A percentile compares a stretch with the other conserved stretches of the same genome.
Evolutionary conservation across 2,888 invertebrate genomes (phyloP).

Genomic region (Plebejus anna): DNA sequence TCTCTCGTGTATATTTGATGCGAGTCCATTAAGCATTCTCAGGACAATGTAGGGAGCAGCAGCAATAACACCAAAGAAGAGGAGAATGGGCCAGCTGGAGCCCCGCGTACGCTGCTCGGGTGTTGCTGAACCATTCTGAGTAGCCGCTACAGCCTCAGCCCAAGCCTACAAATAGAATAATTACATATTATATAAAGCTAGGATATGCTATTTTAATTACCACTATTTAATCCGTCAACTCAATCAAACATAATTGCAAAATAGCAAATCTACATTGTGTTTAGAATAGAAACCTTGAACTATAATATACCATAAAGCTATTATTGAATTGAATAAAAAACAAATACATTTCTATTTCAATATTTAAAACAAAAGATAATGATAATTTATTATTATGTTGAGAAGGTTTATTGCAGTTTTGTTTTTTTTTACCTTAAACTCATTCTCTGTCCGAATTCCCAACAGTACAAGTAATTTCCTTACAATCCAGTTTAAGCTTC

Average conservation of each 20-base stretch:
- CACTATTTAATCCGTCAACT: background rate
- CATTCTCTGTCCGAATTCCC: constrained; percentile 76
- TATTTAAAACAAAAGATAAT: background rate
- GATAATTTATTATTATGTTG: background rate
- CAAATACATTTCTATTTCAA: background rate
- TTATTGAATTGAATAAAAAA: background rate
- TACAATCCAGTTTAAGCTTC: constrained; percentile 89
- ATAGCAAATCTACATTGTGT: background rate
- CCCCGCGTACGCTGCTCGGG: constrained; percentile 59
- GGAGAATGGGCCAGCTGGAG: constrained; percentile 92
- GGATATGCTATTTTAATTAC: background rate
- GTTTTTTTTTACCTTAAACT: constrained; percentile 69
- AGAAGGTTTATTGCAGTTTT: background rate
- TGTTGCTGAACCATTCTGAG: constrained; percentile 54
- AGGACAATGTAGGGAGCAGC: constrained; percentile 96
- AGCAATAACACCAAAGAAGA: constrained; percentile 93
- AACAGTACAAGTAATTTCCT: constrained; percentile 85
- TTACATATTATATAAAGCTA: background rate
- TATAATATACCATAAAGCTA: background rate
- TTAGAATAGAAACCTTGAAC: background rate
- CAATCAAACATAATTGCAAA: background rate
- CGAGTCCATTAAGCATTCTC: constrained; percentile 84
- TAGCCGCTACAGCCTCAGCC: constrained; percentile 72
- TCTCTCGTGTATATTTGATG: constrained; percentile 77
- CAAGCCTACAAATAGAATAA: constrained; percentile 55